Conservation (phyloP, 2,113 vertebrate species). For the Larimichthys crocea region DNA sequence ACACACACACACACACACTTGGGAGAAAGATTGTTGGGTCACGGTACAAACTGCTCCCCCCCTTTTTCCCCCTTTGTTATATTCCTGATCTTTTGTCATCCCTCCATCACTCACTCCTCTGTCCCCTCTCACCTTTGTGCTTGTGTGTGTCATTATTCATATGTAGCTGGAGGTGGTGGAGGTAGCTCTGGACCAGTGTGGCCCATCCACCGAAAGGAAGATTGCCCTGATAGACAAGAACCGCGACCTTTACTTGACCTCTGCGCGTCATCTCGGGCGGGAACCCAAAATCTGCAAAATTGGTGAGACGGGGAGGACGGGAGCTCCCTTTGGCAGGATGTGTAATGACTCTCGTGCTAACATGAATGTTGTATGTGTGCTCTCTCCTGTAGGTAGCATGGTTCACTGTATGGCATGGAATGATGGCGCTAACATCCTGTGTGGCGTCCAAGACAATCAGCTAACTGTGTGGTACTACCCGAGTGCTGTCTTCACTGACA, state of each 20-base stretch:
- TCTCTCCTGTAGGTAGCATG: slow-evolving; percentile 88
- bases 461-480: slow-evolving; percentile 96
- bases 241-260: slow-evolving; percentile 93
- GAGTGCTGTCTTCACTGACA: slow-evolving; percentile 91
- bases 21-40: slow-evolving; percentile 23
- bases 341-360: neutral
- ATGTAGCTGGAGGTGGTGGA: slow-evolving; percentile 92
- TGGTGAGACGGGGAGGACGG: slow-evolving; percentile 81
- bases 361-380: neutral
- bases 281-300: slow-evolving; percentile 94
- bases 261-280: slow-evolving; percentile 89
- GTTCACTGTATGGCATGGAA: slow-evolving; percentile 95
- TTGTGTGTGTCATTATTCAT: slow-evolving; percentile 42
- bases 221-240: slow-evolving; percentile 97
- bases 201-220: slow-evolving; percentile 91
- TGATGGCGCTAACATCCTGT: slow-evolving; percentile 91
- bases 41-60: slow-evolving; percentile 32
- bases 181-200: slow-evolving; percentile 94
- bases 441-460: slow-evolving; percentile 91
- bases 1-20: slow-evolving; percentile 27
- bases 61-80: slow-evolving; percentile 10
- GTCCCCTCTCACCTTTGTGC: slow-evolving; percentile 26
- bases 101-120: slow-evolving; percentile 38
- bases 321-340: neutral
- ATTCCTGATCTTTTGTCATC: slow-evolving; percentile 54